Percentiles rank a stretch among this genome's conserved stretches.
phyloP scores from a whole-genome alignment of 2,797 vertebrate genomes.

The Enteromius thamalakanensis region DNA sequence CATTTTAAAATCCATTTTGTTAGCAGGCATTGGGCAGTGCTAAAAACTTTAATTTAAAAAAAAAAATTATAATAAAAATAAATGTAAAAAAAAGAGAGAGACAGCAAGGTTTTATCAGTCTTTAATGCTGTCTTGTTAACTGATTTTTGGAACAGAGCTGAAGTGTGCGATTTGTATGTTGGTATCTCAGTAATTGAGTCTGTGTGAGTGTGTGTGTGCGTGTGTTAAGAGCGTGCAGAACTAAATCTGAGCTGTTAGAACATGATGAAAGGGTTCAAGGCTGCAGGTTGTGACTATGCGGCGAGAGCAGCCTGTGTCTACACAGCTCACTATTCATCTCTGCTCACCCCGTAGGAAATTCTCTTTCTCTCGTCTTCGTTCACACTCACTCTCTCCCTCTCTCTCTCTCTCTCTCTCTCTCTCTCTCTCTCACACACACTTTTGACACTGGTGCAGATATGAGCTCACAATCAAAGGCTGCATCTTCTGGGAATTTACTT shows the following conservation, averaged over 20 bases:
- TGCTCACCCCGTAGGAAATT: slow-evolving; percentile 50
- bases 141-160: background rate
- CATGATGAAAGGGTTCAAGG: slow-evolving; percentile 36
- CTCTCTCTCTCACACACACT: slow-evolving; percentile 2
- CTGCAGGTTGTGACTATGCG: slow-evolving; percentile 30
- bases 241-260: slow-evolving; percentile 30
- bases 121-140: background rate
- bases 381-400: background rate
- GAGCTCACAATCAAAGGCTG: slow-evolving; percentile 64
- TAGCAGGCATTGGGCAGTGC: background rate
- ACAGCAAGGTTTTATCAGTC: background rate
- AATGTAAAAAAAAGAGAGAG: background rate
- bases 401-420: slow-evolving; percentile 1
- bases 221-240: background rate
- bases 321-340: slow-evolving; percentile 47
- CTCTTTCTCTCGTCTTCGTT: slow-evolving; percentile 6
- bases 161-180: slow-evolving; percentile 1
- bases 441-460: slow-evolving; percentile 6
- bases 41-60: background rate
- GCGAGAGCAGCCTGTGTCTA: slow-evolving; percentile 22
- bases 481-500: slow-evolving; percentile 59
- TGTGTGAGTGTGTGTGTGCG: background rate
- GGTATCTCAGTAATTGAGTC: background rate
- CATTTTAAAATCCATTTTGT: background rate
- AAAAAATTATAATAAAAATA: too few species aligned